phyloP scores from a whole-genome alignment of 2,888 invertebrate genomes.

The Chymomyza procnemis region DNA sequence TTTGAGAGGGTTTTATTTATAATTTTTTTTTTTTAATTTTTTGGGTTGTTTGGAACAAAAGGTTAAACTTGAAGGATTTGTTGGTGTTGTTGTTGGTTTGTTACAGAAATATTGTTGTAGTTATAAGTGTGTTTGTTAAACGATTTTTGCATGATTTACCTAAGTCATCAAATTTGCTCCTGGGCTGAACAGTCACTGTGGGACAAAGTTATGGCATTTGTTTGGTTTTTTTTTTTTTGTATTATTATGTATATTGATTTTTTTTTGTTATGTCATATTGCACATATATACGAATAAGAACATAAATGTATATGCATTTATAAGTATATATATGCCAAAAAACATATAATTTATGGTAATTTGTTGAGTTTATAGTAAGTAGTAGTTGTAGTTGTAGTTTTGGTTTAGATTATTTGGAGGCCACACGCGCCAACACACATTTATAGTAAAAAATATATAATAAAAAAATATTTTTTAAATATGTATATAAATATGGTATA shows the following conservation, averaged over 20 bases:
- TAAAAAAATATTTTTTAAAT: neutral
- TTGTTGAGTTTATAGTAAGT: conserved; percentile 28
- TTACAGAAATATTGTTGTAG: neutral
- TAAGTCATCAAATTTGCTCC: conserved; percentile 85
- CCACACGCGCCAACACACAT: conserved; percentile 44
- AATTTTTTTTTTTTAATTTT: neutral
- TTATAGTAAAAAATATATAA: conserved; percentile 13
- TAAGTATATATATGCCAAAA: neutral
- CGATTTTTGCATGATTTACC: conserved; percentile 79
- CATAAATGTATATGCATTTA: neutral
- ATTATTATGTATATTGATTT: conserved; percentile 37
- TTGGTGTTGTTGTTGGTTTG: neutral
- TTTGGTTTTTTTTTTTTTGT: conserved; percentile 57
- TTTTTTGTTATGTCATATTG: conserved; percentile 27
- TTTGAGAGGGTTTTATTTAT: conserved; percentile 9
- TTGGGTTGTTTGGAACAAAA: neutral
- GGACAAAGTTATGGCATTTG: conserved; percentile 70
- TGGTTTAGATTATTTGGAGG: conserved; percentile 28
- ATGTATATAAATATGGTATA: neutral
- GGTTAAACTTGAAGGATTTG: neutral
- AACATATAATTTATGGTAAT: conserved; percentile 15
- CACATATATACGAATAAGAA: conserved; percentile 26
- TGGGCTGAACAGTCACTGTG: conserved; percentile 85
- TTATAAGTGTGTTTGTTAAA: neutral
- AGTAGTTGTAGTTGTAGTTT: conserved; percentile 25